Conservation (phyloP, 1,140 invertebrate species). For the Sycophaga agraensis region DNA sequence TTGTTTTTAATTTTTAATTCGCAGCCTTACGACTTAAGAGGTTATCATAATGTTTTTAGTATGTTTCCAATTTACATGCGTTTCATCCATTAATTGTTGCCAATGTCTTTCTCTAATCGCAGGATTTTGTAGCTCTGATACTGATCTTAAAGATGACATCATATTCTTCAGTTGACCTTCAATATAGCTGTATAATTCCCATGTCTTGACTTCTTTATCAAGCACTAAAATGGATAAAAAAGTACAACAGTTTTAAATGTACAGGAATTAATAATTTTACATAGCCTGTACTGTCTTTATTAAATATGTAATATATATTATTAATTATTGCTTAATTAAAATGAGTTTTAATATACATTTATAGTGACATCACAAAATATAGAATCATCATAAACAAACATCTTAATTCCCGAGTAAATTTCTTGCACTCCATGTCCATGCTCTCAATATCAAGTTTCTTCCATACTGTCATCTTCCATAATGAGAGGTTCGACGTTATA, state of each 20-base stretch:
- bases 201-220: slow-evolving; percentile 84
- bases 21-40: no score
- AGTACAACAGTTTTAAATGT: not conserved
- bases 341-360: no score
- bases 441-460: slow-evolving; percentile 89
- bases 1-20: no score
- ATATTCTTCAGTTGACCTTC: slow-evolving; percentile 82
- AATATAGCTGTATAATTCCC: slow-evolving; percentile 73
- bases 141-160: slow-evolving; percentile 82
- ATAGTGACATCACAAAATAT: no score
- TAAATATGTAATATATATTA: no score
- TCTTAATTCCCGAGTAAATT: slow-evolving; percentile 81
- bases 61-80: no score
- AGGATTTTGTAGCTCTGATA: slow-evolving; percentile 91
- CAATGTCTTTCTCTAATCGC: slow-evolving; percentile 91
- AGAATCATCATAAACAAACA: slow-evolving; percentile 41
- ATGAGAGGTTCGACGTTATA: slow-evolving; percentile 77
- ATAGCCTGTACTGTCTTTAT: no score
- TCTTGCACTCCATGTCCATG: slow-evolving; percentile 93
- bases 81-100: slow-evolving; percentile 89
- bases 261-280: no score
- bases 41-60: no score
- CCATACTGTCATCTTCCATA: slow-evolving; percentile 93
- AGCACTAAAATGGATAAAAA: slow-evolving; percentile 56
- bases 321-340: no score